Evolutionary conservation across 2,113 vertebrate species (phyloP).

Genomic region (Hippocampus mohnikei): DNA sequence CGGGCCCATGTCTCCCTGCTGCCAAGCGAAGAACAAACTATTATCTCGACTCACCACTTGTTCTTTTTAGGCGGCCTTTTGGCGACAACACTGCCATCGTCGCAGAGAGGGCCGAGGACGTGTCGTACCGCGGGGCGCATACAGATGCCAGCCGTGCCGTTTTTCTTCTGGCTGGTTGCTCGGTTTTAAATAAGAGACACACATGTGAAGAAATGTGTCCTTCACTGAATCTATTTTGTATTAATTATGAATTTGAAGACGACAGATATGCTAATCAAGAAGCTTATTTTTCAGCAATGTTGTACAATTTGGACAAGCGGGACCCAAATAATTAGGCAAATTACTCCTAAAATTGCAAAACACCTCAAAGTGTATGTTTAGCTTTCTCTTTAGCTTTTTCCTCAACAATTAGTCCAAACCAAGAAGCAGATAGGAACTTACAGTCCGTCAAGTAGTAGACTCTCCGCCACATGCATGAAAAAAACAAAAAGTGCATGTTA

Average conservation of each 20-base stretch:
- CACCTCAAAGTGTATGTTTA: background rate
- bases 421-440: background rate
- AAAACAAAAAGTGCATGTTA: too few relatives aligned
- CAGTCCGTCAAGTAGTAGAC: too few relatives aligned
- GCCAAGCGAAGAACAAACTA: slow-evolving; percentile 53
- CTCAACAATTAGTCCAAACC: background rate
- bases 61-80: slow-evolving; percentile 32
- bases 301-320: background rate
- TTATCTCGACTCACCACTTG: slow-evolving; percentile 54
- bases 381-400: background rate
- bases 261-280: background rate
- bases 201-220: background rate
- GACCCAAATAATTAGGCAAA: background rate
- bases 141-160: background rate
- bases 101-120: slow-evolving; percentile 10
- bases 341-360: background rate
- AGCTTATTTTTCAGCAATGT: background rate
- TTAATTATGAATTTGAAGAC: background rate
- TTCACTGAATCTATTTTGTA: background rate
- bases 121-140: slow-evolving; percentile 12
- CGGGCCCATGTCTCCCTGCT: slow-evolving; percentile 27
- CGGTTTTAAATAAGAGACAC: background rate
- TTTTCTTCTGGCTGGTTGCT: background rate
- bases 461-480: too few relatives aligned
- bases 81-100: slow-evolving; percentile 23